These are phyloP conservation scores for Phaonia tiefii DNA, from an alignment of 2,888 invertebrate genomes.

Conservation along the genomic window DNA sequence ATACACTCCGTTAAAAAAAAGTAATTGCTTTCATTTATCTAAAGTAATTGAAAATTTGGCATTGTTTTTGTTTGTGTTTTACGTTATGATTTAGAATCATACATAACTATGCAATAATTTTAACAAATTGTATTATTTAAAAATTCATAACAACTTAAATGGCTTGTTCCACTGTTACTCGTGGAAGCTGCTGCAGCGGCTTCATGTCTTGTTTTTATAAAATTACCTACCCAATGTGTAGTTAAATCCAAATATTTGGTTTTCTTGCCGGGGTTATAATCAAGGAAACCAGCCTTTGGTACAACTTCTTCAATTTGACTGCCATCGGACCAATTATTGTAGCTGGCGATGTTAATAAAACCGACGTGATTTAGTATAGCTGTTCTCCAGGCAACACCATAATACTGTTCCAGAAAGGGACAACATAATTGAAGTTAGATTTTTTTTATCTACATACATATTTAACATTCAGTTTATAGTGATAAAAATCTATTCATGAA, in stretches of 20 bases:
- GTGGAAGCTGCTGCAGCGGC: slow-evolving; percentile 69
- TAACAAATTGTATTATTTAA: slow-evolving; percentile 80
- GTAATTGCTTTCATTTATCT: slow-evolving; percentile 8
- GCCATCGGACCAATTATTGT: slow-evolving; percentile 89
- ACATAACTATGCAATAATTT: slow-evolving; percentile 47
- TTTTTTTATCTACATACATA: no score
- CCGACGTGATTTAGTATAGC: slow-evolving; percentile 83
- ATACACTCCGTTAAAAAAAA: no score
- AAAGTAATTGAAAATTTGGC: slow-evolving; percentile 43
- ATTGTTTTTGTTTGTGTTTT: slow-evolving; percentile 31
- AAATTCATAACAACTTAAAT: slow-evolving; percentile 78
- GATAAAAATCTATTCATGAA: no score
- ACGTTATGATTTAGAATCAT: slow-evolving; percentile 37
- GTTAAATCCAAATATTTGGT: slow-evolving; percentile 85
- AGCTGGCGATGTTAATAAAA: slow-evolving; percentile 85
- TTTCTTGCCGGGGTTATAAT: slow-evolving; percentile 84
- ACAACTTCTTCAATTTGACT: slow-evolving; percentile 86
- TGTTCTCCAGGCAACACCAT: slow-evolving; percentile 84
- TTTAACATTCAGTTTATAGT: no score
- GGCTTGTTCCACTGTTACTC: slow-evolving; percentile 65
- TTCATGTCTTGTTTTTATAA: slow-evolving; percentile 79
- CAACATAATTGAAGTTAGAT: no score
- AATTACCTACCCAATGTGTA: slow-evolving; percentile 83
- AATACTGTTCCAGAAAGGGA: slow-evolving; percentile 81
- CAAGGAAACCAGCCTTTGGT: slow-evolving; percentile 79